A percentile compares a stretch with the other conserved stretches of the same genome.
These are phyloP conservation scores for Melieria crassipennis DNA, from an alignment of 2,888 invertebrate genomes.

Conservation along the genomic window DNA sequence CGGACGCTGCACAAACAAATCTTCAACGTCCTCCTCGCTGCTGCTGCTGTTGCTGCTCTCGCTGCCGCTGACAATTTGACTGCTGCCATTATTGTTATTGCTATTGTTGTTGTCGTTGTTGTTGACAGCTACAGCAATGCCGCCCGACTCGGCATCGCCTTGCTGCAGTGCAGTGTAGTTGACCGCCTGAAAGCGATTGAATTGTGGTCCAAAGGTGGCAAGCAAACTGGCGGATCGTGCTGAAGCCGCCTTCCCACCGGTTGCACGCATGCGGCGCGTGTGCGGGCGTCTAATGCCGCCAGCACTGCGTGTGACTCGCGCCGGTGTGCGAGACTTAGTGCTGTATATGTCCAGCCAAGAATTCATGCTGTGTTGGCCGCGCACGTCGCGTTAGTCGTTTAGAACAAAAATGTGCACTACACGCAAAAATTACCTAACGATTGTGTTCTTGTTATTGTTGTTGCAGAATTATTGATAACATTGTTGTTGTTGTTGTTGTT, in stretches of 20 bases:
- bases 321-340: conserved; percentile 33
- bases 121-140: conserved; percentile 34
- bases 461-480: not conserved
- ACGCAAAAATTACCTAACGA: not conserved
- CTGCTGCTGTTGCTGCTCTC: conserved; percentile 48
- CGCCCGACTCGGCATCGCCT: conserved; percentile 50
- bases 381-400: no score
- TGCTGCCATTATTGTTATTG: conserved; percentile 34
- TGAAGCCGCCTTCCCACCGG: conserved; percentile 1
- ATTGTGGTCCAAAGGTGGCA: conserved; percentile 34
- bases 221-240: conserved; percentile 41
- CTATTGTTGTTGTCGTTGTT: conserved; percentile 27
- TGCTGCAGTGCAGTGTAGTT: conserved; percentile 51
- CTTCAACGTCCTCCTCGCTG: not conserved
- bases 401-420: not conserved
- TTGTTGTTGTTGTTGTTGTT: conserved; percentile 4
- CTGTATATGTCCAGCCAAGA: conserved; percentile 38
- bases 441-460: not conserved
- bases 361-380: conserved; percentile 33
- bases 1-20: conserved; percentile 45
- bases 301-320: conserved; percentile 8
- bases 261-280: conserved; percentile 21
- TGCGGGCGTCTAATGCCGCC: conserved; percentile 1
- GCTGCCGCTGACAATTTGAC: conserved; percentile 32
- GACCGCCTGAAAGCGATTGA: conserved; percentile 33